Conservation (phyloP, 2,888 invertebrate species). For the Toxonevra muliebris region DNA sequence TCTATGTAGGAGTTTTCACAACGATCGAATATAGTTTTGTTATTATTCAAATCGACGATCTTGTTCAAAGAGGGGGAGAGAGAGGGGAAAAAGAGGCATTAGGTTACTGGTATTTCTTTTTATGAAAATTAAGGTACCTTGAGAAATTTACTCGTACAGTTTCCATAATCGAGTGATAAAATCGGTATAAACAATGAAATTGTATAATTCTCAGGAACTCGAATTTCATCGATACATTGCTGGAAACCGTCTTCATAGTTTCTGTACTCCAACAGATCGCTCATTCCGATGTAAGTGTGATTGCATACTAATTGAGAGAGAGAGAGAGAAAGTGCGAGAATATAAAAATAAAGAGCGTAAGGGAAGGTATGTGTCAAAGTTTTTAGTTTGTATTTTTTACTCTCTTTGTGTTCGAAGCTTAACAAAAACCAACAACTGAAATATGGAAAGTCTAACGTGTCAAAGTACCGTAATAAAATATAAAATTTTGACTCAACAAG, state of each 20-base stretch:
- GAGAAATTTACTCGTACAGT: conserved; percentile 33
- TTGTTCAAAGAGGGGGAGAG: conserved; percentile 26
- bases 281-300: conserved; percentile 71
- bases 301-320: conserved; percentile 49
- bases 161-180: not conserved
- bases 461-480: too few species aligned
- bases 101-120: not conserved
- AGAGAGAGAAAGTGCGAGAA: too few species aligned
- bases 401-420: too few species aligned
- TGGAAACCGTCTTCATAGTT: conserved; percentile 47
- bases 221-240: conserved; percentile 73
- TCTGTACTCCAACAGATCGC: conserved; percentile 70
- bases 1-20: conserved; percentile 23
- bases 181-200: conserved; percentile 75
- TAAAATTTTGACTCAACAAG: too few species aligned
- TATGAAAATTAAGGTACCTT: conserved; percentile 42
- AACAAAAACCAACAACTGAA: too few species aligned
- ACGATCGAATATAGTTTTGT: conserved; percentile 41
- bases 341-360: too few species aligned
- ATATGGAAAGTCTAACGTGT: too few species aligned
- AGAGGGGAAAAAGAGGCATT: not conserved
- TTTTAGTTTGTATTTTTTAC: too few species aligned
- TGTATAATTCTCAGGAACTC: conserved; percentile 72
- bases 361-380: too few species aligned
- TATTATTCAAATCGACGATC: conserved; percentile 50